These are phyloP conservation scores for Ornithoptera priamus DNA, from an alignment of 2,888 invertebrate genomes.

Conservation along the genomic window DNA sequence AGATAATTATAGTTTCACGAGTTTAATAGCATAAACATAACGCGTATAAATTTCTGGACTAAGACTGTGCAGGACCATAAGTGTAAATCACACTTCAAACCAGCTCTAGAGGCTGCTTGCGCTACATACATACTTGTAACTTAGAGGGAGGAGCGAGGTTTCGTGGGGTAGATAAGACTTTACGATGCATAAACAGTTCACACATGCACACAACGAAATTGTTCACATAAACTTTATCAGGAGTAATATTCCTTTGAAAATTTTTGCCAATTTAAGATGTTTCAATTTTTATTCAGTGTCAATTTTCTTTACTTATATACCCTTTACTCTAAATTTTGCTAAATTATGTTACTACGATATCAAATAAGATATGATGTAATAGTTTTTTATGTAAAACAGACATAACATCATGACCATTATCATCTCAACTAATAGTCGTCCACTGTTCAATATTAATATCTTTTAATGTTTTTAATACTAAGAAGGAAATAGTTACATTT, in stretches of 20 bases:
- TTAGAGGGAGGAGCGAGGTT: slow-evolving; percentile 34
- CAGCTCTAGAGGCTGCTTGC: slow-evolving; percentile 22
- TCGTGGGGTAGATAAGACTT: slow-evolving; percentile 37
- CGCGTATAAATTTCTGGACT: slow-evolving; percentile 28
- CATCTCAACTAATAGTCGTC: too few relatives aligned
- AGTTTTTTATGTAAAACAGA: too few relatives aligned
- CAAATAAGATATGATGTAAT: too few relatives aligned
- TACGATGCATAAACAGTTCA: slow-evolving; percentile 39
- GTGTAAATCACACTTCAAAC: slow-evolving; percentile 28
- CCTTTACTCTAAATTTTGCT: too few relatives aligned
- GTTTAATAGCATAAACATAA: not conserved
- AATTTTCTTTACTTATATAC: not conserved
- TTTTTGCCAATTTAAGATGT: slow-evolving; percentile 28
- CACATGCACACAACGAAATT: slow-evolving; percentile 36
- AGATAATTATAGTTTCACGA: not conserved
- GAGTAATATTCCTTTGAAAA: slow-evolving; percentile 18
- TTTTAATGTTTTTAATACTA: too few relatives aligned
- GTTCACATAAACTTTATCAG: slow-evolving; percentile 39
- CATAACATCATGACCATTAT: too few relatives aligned
- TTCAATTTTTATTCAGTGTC: not conserved
- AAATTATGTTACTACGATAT: too few relatives aligned
- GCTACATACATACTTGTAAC: slow-evolving; percentile 31
- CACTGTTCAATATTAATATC: too few relatives aligned
- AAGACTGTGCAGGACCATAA: slow-evolving; percentile 23
- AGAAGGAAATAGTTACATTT: too few relatives aligned